Conservation (phyloP, 2,888 invertebrate genomes). For the Uloborus plumipes region DNA sequence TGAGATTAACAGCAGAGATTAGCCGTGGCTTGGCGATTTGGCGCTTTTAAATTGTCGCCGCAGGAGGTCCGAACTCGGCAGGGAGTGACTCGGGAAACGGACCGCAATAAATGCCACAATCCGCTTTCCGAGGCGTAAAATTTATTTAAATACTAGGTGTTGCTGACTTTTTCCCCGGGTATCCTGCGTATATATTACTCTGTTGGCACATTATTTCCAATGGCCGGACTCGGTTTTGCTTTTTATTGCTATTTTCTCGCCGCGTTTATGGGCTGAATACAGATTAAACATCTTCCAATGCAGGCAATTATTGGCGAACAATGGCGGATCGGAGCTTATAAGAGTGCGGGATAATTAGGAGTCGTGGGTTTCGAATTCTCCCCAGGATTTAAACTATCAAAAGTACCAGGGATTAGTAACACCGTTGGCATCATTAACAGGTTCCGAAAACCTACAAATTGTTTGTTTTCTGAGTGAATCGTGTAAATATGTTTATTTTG, state of each 20-base stretch:
- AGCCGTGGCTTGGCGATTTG: constrained; percentile 14
- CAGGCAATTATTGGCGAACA: constrained; percentile 21
- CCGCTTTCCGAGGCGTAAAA: constrained; percentile 28
- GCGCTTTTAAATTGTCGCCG: constrained; percentile 14
- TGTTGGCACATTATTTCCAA: constrained; percentile 33
- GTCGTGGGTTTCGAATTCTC: too few relatives aligned
- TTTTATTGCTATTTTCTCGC: constrained; percentile 29
- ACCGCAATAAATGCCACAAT: constrained; percentile 26
- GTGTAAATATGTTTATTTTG: too few relatives aligned
- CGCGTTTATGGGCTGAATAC: constrained; percentile 31
- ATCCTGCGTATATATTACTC: constrained; percentile 23
- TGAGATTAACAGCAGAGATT: constrained; percentile 5
- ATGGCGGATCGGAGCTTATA: too few relatives aligned
- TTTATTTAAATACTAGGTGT: constrained; percentile 45
- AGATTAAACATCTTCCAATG: constrained; percentile 31
- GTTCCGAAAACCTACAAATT: too few relatives aligned
- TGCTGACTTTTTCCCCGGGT: constrained; percentile 26
- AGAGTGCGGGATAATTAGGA: too few relatives aligned
- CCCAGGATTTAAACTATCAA: too few relatives aligned
- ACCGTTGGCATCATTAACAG: too few relatives aligned
- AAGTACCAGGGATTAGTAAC: too few relatives aligned
- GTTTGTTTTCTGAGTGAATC: too few relatives aligned
- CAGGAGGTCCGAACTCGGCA: constrained; percentile 17
- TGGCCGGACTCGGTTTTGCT: not conserved
- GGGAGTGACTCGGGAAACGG: constrained; percentile 9